Conservation (phyloP, 2,113 vertebrate species). For the Erpornis zantholeuca region DNA sequence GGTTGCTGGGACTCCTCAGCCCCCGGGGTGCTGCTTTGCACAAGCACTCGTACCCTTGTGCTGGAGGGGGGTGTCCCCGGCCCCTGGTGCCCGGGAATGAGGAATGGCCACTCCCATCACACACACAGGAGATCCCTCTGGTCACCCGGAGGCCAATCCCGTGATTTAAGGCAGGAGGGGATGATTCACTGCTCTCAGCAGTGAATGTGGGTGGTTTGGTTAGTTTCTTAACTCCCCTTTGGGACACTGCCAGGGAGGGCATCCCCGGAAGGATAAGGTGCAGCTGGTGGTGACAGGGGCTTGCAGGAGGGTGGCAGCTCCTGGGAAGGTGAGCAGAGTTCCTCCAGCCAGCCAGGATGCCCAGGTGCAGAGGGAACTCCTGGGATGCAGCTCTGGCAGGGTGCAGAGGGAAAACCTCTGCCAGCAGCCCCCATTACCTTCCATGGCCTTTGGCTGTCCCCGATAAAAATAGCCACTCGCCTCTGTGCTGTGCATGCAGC, state of each 20-base stretch:
- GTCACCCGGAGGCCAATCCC: neutral
- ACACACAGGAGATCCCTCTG: neutral
- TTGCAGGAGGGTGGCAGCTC: neutral
- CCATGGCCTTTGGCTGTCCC: neutral
- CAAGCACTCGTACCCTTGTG: fast-evolving
- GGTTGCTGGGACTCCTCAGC: fast-evolving
- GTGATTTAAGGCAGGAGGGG: neutral
- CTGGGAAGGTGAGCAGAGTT: neutral
- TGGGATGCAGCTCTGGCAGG: neutral
- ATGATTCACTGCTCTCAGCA: neutral
- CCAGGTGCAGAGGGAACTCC: neutral
- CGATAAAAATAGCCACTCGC: fast-evolving
- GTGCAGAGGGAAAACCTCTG: neutral
- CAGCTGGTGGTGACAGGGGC: neutral
- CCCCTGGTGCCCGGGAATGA: fast-evolving
- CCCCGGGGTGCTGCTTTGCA: neutral
- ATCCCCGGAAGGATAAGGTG: neutral
- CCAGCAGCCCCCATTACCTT: neutral
- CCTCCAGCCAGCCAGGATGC: neutral
- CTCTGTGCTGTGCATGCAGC: neutral
- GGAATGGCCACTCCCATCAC: neutral
- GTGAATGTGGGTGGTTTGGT: neutral
- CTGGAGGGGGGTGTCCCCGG: fast-evolving
- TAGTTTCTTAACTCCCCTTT: neutral
- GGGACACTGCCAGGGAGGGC: neutral